Evolutionary conservation across 2,888 invertebrate species (phyloP).

Genomic region (Coleophora flavipennella): DNA sequence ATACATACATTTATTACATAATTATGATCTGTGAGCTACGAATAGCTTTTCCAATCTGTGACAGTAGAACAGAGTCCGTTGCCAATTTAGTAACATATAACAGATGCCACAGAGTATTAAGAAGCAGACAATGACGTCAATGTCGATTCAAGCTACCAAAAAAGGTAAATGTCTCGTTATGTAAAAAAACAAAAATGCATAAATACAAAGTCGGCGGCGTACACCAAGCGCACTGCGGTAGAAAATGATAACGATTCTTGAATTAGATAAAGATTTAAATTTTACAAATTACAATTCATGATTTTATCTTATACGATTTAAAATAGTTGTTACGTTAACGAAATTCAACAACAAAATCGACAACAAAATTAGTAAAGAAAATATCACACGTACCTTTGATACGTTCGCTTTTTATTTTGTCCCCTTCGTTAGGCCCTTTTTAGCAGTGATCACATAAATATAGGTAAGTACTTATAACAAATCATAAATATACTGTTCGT

Average conservation of each 20-base stretch:
- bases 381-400: too few species aligned
- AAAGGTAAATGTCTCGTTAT: conserved; percentile 12
- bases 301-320: too few species aligned
- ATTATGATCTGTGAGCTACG: conserved; percentile 2
- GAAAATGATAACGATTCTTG: conserved; percentile 17
- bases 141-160: not conserved
- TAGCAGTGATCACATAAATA: too few species aligned
- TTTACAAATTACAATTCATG: too few species aligned
- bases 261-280: too few species aligned
- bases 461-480: too few species aligned
- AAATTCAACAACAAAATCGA: too few species aligned
- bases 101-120: not conserved
- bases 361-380: too few species aligned
- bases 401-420: too few species aligned
- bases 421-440: too few species aligned
- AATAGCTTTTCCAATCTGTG: not conserved
- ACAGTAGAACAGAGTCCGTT: conserved; percentile 22
- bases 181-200: conserved; percentile 42
- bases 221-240: conserved; percentile 3
- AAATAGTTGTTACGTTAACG: too few species aligned
- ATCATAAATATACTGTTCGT: too few species aligned
- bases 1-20: conserved; percentile 9
- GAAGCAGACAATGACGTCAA: not conserved
- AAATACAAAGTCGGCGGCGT: conserved; percentile 31
- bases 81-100: conserved; percentile 34